Base-by-base conservation (phyloP, 1,140 invertebrate species). In the Drosophila athabasca region DNA sequence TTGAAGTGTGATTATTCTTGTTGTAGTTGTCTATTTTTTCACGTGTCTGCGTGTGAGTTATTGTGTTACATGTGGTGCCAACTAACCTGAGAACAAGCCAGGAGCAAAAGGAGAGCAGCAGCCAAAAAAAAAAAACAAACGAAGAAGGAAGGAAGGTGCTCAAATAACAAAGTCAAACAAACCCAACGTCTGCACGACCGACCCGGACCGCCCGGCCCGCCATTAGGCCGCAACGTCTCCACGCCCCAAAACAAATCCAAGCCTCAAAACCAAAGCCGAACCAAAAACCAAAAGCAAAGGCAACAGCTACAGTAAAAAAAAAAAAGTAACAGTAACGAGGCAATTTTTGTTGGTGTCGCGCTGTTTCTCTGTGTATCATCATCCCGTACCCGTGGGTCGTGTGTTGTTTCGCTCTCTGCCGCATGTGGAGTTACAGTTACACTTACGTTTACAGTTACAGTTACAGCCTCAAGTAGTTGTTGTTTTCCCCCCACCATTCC, bases 121-220 rank as follows among this genome's bases (percentile, higher is more conserved):
- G 31, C 57, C 17, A 11, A 39, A 39, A 39, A 39, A 11, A 39
- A 1, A 4, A 0, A 39, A 39, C 13, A 39, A 39, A 13, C 8
- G 31, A 11, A 29, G 26, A 15, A 55, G 9, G 44, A 61, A 55
- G 15, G 44, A 61, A 41, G 57, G 59, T 74, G 71, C 64, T 69
- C 51, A 64, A 79, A 79, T 64, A 84, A 79, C 74, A 84, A 83
- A 83, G 80, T 79, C 62, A 84, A 84, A 83, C 72, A 83, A 84
- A 71, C 53, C 46, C 44, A 60, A 53, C 11, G 11, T 39, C 35
- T 39, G 35, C 35, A 39, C 35, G 35, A 39, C 35, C 11, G 35
- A 39, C 35, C 11, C 35, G 54, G 66, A 62, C 58, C 62, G 55
- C 51, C 41, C 51, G 41, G 49, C 29, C n/a, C 15, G 35, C 35